A percentile compares a stretch with the other conserved stretches of the same genome.
phyloP scores from a whole-genome alignment of 2,888 invertebrate species.

The Gisinianus flammeolus region DNA sequence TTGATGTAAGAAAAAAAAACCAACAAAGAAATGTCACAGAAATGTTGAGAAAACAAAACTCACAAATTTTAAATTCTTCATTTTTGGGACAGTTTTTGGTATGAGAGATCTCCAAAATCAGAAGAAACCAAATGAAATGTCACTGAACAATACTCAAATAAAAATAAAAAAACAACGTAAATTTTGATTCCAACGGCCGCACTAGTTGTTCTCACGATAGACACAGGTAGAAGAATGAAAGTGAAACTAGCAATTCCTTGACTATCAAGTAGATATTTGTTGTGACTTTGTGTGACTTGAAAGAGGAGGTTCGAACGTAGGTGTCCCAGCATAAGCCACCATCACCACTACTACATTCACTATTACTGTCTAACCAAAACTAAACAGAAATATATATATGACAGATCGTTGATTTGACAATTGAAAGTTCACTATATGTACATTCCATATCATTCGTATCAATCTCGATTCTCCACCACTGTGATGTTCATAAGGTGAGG shows the following conservation, averaged over 20 bases:
- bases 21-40: not conserved
- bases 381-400: not conserved
- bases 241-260: conserved; percentile 7
- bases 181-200: not conserved
- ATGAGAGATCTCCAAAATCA: not conserved
- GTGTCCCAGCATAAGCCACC: not conserved
- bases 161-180: not conserved
- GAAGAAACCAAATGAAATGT: too few species aligned
- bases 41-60: too few species aligned
- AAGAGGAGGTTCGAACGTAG: not conserved
- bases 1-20: not conserved
- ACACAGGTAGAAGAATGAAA: conserved; percentile 11
- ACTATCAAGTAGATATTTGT: conserved; percentile 8
- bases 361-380: not conserved
- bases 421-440: not conserved
- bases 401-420: not conserved
- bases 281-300: not conserved
- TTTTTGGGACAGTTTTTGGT: not conserved
- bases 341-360: not conserved
- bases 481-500: not conserved
- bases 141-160: not conserved
- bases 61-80: not conserved
- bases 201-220: not conserved
- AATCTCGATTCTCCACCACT: not conserved
- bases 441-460: not conserved